phyloP scores from a whole-genome alignment of 2,888 invertebrate genomes.

The Oasisia sp. region DNA sequence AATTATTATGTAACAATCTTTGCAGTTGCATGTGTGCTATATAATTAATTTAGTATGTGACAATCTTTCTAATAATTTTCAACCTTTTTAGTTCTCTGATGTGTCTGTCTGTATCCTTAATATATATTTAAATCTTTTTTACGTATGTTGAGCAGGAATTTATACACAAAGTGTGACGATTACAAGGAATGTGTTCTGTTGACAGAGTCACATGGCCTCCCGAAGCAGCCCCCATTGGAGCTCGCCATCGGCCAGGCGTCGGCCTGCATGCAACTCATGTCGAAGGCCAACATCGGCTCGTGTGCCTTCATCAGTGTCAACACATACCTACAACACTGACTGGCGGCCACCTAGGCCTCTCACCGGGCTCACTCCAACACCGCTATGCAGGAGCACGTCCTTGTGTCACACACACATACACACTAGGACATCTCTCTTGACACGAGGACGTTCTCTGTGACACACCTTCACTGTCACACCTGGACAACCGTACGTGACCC shows the following conservation, averaged over 20 bases:
- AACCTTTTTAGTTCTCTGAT: too few relatives aligned
- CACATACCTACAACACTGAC: not conserved
- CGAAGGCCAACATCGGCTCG: conserved; percentile 87
- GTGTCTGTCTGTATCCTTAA: too few relatives aligned
- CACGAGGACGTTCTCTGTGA: not conserved
- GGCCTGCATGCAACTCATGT: conserved; percentile 89
- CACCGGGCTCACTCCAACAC: not conserved
- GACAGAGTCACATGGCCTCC: conserved; percentile 89
- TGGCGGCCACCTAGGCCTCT: not conserved
- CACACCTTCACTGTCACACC: not conserved
- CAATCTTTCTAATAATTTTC: too few relatives aligned
- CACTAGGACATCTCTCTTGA: conserved; percentile 1
- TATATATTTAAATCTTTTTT: not conserved
- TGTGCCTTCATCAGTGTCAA: conserved; percentile 92
- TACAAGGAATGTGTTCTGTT: not conserved
- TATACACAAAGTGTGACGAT: not conserved
- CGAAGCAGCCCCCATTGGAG: conserved; percentile 91
- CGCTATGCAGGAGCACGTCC: not conserved
- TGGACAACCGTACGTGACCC: not conserved
- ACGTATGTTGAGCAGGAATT: too few relatives aligned
- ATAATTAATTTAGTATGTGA: too few relatives aligned
- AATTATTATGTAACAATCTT: too few relatives aligned
- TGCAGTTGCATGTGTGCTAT: too few relatives aligned
- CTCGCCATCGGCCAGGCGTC: conserved; percentile 90
- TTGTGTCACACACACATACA: not conserved